Evolutionary conservation across 2,888 invertebrate species (phyloP).

Genomic region (Ichneumoninae sp.): DNA sequence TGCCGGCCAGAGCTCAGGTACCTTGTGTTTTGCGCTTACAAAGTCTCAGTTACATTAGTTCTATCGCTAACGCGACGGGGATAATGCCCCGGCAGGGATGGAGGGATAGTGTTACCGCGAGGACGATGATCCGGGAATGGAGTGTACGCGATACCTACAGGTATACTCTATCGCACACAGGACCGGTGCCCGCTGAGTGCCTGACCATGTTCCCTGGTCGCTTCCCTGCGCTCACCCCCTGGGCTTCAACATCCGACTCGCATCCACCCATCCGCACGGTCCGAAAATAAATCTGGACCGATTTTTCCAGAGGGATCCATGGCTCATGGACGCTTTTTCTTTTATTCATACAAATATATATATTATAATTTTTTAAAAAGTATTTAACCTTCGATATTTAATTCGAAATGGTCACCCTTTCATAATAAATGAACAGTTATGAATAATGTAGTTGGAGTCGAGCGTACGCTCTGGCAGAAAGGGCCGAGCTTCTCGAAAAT

Average conservation of each 20-base stretch:
- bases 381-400: background rate
- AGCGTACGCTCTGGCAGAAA: slow-evolving; percentile 4
- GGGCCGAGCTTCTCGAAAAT: slow-evolving; percentile 7
- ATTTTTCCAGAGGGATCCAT: slow-evolving; percentile 7
- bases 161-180: slow-evolving; percentile 36
- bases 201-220: slow-evolving; percentile 52
- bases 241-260: slow-evolving; percentile 18
- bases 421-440: slow-evolving; percentile 9
- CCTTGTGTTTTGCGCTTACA: no score
- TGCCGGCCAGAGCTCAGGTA: no score
- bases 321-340: background rate
- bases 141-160: slow-evolving; percentile 26
- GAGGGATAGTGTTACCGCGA: slow-evolving; percentile 36
- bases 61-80: slow-evolving; percentile 38
- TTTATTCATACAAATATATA: background rate
- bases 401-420: background rate
- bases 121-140: slow-evolving; percentile 52
- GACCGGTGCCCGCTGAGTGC: slow-evolving; percentile 58
- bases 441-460: slow-evolving; percentile 7
- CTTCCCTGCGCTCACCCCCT: slow-evolving; percentile 14
- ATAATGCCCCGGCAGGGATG: slow-evolving; percentile 39
- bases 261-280: background rate
- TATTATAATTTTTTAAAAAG: background rate
- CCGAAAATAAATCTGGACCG: slow-evolving; percentile 41
- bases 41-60: slow-evolving; percentile 51